A percentile compares a stretch with the other conserved stretches of the same genome.
Conservation (phyloP, 2,797 vertebrate genomes). For the Tinamus major region DNA sequence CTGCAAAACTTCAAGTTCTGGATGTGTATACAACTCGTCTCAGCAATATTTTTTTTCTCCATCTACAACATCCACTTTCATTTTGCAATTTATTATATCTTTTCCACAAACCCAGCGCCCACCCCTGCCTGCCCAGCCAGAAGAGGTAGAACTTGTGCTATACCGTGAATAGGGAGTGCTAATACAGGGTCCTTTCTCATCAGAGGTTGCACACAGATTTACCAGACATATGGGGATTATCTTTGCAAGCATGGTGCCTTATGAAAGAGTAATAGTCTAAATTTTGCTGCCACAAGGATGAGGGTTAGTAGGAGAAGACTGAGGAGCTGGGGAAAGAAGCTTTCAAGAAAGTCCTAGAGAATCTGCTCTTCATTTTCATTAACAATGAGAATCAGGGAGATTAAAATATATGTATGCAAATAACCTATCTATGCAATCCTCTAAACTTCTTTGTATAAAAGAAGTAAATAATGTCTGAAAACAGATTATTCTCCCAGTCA, state of each 20-base stretch:
- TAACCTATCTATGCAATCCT: background rate
- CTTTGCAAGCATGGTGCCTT: background rate
- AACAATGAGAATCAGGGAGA: background rate
- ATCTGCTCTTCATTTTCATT: background rate
- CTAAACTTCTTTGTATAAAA: background rate
- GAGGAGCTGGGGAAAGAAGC: background rate
- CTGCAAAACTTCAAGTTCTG: too few relatives aligned
- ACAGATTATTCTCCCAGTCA: background rate
- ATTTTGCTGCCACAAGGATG: background rate
- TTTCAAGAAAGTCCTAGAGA: background rate
- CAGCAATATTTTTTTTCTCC: too few relatives aligned
- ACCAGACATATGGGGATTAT: rapidly evolving
- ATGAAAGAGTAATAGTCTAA: background rate
- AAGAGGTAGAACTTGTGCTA: background rate
- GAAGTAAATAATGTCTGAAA: background rate
- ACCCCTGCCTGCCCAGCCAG: too few relatives aligned
- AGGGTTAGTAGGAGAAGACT: background rate
- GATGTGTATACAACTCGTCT: too few relatives aligned
- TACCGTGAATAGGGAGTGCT: background rate
- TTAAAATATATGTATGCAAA: background rate
- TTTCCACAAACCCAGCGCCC: too few relatives aligned
- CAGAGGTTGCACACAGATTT: background rate
- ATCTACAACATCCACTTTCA: too few relatives aligned
- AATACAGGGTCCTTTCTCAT: rapidly evolving
- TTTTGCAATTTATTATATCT: too few relatives aligned